Base-by-base conservation (phyloP, 1,140 invertebrate species). In the Drosophila nikananu region DNA sequence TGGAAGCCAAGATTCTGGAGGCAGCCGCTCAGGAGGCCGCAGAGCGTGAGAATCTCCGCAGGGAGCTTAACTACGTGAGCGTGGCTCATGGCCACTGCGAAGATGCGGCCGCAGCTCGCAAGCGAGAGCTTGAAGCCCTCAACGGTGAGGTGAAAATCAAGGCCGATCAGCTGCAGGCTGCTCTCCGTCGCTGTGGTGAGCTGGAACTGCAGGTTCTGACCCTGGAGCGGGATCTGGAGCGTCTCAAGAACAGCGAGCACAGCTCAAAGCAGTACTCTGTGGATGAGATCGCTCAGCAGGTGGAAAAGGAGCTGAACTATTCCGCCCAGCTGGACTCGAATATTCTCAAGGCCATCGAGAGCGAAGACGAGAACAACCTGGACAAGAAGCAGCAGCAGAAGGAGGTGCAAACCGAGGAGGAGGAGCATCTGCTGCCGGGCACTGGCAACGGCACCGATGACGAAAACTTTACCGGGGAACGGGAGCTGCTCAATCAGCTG, bases 251-350 rank as follows among this genome's bases (percentile, higher is more conserved):
- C 19, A 81, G 76, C 19, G 91, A 92, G 8, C 70, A 92, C 5
- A 78, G 86, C 67, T 90, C 93, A 0, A 86, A 91, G 75, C 89
- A 79, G 32, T 86, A 91, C 37, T 93, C 95, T 1, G 94, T 95
- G 4, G 95, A 95, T 54, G 95, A 95, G 54, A 95, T 95, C 63
- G 93, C 94, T 3, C 93, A 93, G 55, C 92, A 94, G 77, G 93
- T 96, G 5, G 94, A 95, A 35, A 93, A 94, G 57, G 95, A 95
- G 76, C 67, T 96, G 1, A 94, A 95, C 83, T 93, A 95, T 51
- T 95, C 95, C 0, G 95, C 93, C 0, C 93, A 94, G 65, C 83
- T 95, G 9, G 95, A 96, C 80, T 93, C 94, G 3, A 94, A 94
- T 62, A 93, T 95, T 30, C 86, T 95, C 19, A 94, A 93, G 46